Base-by-base conservation (phyloP, 2,797 vertebrate genomes). In the Cuculus canorus region DNA sequence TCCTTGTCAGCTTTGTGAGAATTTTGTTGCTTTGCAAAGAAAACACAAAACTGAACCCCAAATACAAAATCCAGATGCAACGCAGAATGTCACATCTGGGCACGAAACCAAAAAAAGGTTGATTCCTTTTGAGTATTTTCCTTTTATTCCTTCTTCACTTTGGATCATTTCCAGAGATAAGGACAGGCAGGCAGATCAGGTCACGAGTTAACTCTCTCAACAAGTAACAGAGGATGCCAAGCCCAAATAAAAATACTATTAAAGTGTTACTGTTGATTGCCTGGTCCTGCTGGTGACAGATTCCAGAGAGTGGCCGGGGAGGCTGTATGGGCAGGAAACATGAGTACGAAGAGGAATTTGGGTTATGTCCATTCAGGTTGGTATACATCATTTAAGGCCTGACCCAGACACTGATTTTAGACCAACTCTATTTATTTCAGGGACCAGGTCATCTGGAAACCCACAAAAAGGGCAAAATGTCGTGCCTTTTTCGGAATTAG, bases 101-200 rank as follows among this genome's bases (percentile, higher is more conserved):
- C 78, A 61, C 18, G 52, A 84, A 88, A 50, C 11, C 11, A 19
- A 35, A 78, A 57, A 81, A 37, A 69, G 0, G 2, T 37, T 24
- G 13, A 43, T 73, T 88, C 28, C 19, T 39, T 56, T 5, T 11
- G 59, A 63, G 8, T 2, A 43, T 87, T 66, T 39, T 17, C 28
- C 23, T 65, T 76, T 75, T 16, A 57, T 78, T 81, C 61, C 32
- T 92, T 22, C 19, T 43, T 22, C 28, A 25, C 8, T 91, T 82
- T 80, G 89, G 53, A 60, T 48, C 12, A 18, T 77, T 82, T 91
- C 82, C 76, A 88, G 85, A 90, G 94, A 68, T 86, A 86, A 91
- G 69, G 33, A n/a, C 57, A 35, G 56, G 32, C 35, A 68, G 45
- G 81, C 52, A 78, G 57, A 81, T 71, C 76, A 47, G 53, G 90